Base-by-base conservation (phyloP, 2,113 vertebrate species). In the Halcyon senegalensis region DNA sequence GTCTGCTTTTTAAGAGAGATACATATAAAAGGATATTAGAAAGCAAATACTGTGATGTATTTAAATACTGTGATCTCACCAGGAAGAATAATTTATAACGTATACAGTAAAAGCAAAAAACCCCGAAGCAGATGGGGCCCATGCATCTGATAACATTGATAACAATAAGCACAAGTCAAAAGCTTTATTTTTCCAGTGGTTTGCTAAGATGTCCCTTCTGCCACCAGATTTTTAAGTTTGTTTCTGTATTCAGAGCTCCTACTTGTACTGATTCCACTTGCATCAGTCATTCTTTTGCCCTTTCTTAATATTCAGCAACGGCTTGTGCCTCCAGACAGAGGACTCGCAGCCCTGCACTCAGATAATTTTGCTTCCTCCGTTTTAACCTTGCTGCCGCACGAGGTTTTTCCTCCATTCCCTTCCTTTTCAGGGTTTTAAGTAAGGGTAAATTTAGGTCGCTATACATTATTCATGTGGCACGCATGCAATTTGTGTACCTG, bases 401-500 rank as follows among this genome's bases (percentile, higher is more conserved):
- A 76, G 33, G 63, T 6, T 67, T 48, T 62, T 77, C 46, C 59
- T 44, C 25, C 27, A 2, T 25, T 18, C 27, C 56, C 59, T 82
- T 48, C 82, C 53, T 77, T 51, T 18, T 16, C 55, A n/a, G 21
- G 15, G 48, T 33, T 89, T 60, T 43, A n/a, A 1, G 1, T 18
- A 37, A 31, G 48, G 28, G 25, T 56, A 15, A 35, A 43, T 72
- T 39, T 6, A 68, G 77, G 43, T 50, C 19, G 25, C 18, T 25
- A 21, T 11, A 13, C 2, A 0, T 58, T 58, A 58, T 67, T 84
- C 55, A 62, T 0, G 0, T 4, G 30, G 23, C 2, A 20, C 2
- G 7, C 25, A 11, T 18, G 27, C 56, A 15, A 5, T 68, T 16
- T 59, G 19, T 56, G 43, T 63, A 62, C 56, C 43, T 33, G 17